Conservation (phyloP, 2,113 vertebrate species). For the Lontra canadensis region DNA sequence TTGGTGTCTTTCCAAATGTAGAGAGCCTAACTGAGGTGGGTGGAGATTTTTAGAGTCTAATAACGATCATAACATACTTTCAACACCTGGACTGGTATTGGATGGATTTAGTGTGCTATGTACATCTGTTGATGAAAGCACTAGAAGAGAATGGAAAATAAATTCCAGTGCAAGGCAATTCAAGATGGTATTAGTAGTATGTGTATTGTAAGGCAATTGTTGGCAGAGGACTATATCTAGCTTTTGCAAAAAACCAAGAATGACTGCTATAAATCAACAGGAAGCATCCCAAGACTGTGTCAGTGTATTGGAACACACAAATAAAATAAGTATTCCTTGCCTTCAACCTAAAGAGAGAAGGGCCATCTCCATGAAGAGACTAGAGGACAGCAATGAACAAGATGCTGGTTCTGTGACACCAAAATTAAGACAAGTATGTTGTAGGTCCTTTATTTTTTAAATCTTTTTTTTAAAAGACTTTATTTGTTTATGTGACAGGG, state of each 20-base stretch:
- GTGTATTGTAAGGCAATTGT: background rate
- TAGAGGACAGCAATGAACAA: background rate
- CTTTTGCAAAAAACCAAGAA: background rate
- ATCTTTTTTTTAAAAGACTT: too few relatives aligned
- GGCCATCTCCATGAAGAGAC: background rate
- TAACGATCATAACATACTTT: background rate
- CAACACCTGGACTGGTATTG: background rate
- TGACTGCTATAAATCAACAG: background rate
- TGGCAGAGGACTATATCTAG: background rate
- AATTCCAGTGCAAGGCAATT: background rate
- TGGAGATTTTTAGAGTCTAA: background rate
- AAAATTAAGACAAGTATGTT: background rate
- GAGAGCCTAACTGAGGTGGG: background rate
- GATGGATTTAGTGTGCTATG: background rate
- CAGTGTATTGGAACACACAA: background rate
- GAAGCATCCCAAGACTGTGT: background rate
- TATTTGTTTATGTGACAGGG: too few relatives aligned
- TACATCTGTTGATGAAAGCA: background rate
- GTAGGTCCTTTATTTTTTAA: background rate
- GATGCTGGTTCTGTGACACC: background rate
- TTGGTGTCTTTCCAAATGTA: background rate
- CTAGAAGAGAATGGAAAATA: background rate
- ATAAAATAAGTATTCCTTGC: background rate
- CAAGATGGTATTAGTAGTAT: background rate
- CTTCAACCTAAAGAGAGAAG: background rate